phyloP scores from a whole-genome alignment of 2,888 invertebrate genomes.

The Zygogramma bicolorata region DNA sequence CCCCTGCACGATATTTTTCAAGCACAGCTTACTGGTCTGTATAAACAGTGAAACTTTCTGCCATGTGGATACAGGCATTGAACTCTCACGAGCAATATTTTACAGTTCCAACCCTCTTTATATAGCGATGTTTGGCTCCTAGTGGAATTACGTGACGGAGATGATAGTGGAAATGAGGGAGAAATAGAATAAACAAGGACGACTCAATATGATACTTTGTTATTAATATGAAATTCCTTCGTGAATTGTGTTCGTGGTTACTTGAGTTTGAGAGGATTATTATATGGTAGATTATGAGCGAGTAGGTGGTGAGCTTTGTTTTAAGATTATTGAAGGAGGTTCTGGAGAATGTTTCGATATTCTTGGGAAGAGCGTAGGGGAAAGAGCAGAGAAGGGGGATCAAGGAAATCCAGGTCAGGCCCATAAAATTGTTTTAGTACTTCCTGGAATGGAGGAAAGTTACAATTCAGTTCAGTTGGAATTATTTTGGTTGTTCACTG shows the following conservation, averaged over 20 bases:
- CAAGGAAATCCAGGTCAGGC: no score
- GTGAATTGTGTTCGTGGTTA: background rate
- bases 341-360: background rate
- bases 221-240: background rate
- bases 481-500: no score
- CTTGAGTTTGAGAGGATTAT: background rate
- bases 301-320: background rate
- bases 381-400: background rate
- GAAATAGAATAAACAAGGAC: background rate
- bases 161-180: background rate
- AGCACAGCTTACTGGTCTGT: constrained; percentile 11
- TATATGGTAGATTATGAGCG: background rate
- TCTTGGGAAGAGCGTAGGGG: background rate
- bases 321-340: background rate
- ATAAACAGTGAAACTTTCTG: constrained; percentile 18
- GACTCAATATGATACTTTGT: constrained; percentile 1
- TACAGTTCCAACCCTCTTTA: background rate
- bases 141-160: background rate
- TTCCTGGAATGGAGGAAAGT: no score
- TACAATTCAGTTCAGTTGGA: no score
- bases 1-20: constrained; percentile 7
- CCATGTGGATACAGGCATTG: constrained; percentile 15
- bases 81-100: constrained; percentile 16
- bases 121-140: background rate
- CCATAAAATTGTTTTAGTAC: no score